Evolutionary conservation across 2,888 invertebrate genomes (phyloP).

Genomic region (Petrolisthes cinctipes): DNA sequence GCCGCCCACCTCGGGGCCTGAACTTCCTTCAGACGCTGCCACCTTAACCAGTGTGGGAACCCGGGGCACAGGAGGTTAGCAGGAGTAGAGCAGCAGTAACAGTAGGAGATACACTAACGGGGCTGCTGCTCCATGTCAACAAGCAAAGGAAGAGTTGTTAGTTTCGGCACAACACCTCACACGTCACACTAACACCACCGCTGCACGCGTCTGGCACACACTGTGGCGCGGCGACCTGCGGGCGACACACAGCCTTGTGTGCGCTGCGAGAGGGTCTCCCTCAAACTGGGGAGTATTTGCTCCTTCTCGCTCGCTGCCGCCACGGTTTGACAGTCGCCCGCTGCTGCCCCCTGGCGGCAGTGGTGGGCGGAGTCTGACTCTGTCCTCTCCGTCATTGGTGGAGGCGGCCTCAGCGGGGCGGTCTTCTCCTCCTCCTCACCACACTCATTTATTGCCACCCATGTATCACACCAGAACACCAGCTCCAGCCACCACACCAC

Average conservation of each 20-base stretch:
- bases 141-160: slow-evolving; percentile 31
- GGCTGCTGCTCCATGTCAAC: slow-evolving; percentile 45
- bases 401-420: slow-evolving; percentile 19
- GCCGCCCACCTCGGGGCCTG: slow-evolving; percentile 60
- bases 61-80: slow-evolving; percentile 13
- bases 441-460: slow-evolving; percentile 62
- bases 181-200: slow-evolving; percentile 44
- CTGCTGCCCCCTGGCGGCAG: slow-evolving; percentile 63
- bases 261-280: slow-evolving; percentile 63
- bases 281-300: slow-evolving; percentile 61
- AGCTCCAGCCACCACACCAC: slow-evolving; percentile 35
- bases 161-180: slow-evolving; percentile 23
- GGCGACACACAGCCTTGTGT: slow-evolving; percentile 62
- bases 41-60: slow-evolving; percentile 47
- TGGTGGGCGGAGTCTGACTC: slow-evolving; percentile 21
- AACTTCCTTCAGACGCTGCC: slow-evolving; percentile 60
- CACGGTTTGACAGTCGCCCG: slow-evolving; percentile 50
- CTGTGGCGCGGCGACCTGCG: slow-evolving; percentile 30
- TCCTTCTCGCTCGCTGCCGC: slow-evolving; percentile 48
- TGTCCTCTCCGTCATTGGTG: slow-evolving; percentile 39
- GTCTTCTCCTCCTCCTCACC: slow-evolving; percentile 47
- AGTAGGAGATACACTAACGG: slow-evolving; percentile 32
- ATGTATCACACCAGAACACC: slow-evolving; percentile 59
- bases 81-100: slow-evolving; percentile 33
- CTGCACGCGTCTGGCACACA: slow-evolving; percentile 37